These are phyloP conservation scores for Paguma larvata DNA, from an alignment of 2,797 vertebrate genomes.

Conservation along the genomic window DNA sequence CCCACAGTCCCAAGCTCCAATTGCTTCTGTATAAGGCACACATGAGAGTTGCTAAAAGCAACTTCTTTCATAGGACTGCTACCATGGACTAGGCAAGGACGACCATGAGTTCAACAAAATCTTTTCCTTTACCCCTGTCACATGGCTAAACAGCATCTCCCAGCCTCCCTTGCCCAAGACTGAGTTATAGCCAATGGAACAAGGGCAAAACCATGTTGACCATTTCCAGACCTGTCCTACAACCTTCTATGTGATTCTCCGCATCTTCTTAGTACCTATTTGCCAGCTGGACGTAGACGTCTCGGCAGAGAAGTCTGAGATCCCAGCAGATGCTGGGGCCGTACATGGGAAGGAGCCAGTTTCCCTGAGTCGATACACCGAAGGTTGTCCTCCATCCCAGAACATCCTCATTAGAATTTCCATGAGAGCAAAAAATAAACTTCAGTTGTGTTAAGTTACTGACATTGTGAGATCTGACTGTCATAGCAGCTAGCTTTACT, in stretches of 20 bases:
- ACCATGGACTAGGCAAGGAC: background rate
- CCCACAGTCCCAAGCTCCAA: background rate
- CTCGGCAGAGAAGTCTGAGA: background rate
- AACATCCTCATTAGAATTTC: background rate
- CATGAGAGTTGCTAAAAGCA: background rate
- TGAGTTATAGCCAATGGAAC: background rate
- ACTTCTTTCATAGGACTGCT: background rate
- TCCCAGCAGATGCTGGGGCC: background rate
- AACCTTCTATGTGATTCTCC: background rate
- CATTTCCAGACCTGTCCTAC: background rate
- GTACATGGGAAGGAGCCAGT: background rate
- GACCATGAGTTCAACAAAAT: background rate
- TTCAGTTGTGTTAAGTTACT: background rate
- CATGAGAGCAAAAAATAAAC: background rate
- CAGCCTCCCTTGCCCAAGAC: background rate
- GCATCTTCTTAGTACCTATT: background rate
- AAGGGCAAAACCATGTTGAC: background rate
- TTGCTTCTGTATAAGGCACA: background rate
- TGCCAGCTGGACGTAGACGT: background rate
- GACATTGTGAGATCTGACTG: background rate
- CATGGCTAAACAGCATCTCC: background rate
- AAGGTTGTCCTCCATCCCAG: background rate
- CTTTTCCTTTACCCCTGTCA: background rate
- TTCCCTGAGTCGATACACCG: background rate
- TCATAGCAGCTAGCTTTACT: background rate